Conservation (phyloP, 2,113 vertebrate species). For the Cinclus cinclus region DNA sequence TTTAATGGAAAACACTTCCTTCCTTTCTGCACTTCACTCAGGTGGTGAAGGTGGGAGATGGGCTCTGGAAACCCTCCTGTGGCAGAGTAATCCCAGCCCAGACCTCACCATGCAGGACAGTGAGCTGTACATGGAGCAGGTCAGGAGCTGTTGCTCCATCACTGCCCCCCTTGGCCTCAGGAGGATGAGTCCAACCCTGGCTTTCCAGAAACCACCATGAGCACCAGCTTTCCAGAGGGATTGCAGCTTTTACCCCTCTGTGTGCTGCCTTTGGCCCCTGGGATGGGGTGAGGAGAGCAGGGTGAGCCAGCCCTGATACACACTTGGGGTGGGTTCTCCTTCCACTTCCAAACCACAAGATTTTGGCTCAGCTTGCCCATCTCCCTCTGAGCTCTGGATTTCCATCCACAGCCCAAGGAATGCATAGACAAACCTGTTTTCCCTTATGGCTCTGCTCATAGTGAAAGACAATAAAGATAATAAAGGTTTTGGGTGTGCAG, state of each 20-base stretch:
- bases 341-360: fast-evolving
- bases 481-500: background rate
- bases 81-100: background rate
- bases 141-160: fast-evolving
- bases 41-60: background rate
- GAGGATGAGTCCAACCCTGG: fast-evolving
- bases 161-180: background rate
- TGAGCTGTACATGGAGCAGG: fast-evolving
- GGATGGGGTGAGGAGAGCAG: fast-evolving
- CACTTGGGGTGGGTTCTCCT: fast-evolving
- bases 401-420: background rate
- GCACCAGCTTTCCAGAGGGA: background rate
- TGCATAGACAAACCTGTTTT: background rate
- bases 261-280: background rate
- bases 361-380: background rate
- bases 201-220: background rate
- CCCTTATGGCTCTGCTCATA: background rate
- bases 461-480: background rate
- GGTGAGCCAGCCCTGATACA: fast-evolving
- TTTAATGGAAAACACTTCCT: background rate
- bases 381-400: background rate
- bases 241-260: background rate
- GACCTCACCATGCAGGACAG: fast-evolving
- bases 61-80: background rate
- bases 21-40: background rate